A percentile compares a stretch with the other conserved stretches of the same genome.
Evolutionary conservation across 2,797 vertebrate genomes (phyloP).

Genomic region (Pangasius krempfi): DNA sequence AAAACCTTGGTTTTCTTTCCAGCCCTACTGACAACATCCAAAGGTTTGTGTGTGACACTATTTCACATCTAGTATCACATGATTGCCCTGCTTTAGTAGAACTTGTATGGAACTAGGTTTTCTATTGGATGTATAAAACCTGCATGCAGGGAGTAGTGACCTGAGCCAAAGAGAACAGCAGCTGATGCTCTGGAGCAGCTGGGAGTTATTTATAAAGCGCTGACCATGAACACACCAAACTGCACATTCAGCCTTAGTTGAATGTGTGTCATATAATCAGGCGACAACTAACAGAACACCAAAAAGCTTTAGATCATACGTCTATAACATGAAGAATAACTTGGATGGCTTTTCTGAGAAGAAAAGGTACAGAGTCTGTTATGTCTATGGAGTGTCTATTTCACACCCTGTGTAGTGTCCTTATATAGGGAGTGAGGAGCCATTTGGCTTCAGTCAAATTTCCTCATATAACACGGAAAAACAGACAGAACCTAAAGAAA

Average conservation of each 20-base stretch:
- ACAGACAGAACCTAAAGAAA: not conserved
- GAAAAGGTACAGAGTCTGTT: not conserved
- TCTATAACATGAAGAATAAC: not conserved
- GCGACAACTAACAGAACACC: not conserved
- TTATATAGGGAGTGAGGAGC: not conserved
- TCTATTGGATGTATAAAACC: not conserved
- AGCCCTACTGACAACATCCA: not conserved
- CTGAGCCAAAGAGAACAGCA: constrained; percentile 52
- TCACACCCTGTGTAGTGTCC: constrained; percentile 3
- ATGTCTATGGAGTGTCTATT: not conserved
- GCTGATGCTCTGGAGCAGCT: constrained; percentile 63
- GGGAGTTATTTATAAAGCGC: constrained; percentile 73
- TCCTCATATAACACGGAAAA: not conserved
- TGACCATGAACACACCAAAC: constrained; percentile 10
- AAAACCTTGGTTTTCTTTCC: not conserved
- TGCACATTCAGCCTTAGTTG: not conserved
- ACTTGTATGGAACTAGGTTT: not conserved
- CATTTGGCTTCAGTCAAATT: not conserved
- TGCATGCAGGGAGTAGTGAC: not conserved
- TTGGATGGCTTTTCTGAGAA: not conserved
- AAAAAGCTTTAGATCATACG: not conserved
- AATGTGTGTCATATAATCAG: not conserved
- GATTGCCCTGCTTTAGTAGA: not conserved
- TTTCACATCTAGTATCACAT: not conserved
- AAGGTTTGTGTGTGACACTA: not conserved